A percentile compares a stretch with the other conserved stretches of the same genome.
Conservation (phyloP, 2,888 invertebrate genomes). For the Brachyopa scutellaris region DNA sequence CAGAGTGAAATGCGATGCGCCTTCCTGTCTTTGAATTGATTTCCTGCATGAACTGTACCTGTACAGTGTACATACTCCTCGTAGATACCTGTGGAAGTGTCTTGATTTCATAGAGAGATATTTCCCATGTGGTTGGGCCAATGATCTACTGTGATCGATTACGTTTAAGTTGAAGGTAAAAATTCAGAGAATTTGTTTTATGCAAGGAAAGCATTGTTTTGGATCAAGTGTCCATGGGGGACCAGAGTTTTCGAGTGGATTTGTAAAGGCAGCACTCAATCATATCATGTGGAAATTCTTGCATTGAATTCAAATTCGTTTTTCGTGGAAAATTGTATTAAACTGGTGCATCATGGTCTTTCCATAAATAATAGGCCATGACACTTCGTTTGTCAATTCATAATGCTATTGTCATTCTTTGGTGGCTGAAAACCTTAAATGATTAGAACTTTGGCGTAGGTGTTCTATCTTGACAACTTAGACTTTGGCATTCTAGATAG, state of each 20-base stretch:
- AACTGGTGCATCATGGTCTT: no score
- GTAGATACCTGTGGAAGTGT: background rate
- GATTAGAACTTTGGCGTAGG: no score
- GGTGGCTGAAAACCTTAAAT: no score
- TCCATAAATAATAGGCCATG: no score
- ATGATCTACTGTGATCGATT: conserved; percentile 52
- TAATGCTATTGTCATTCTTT: no score
- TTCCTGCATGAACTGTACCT: conserved; percentile 37
- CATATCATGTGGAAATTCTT: no score
- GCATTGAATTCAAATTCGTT: no score
- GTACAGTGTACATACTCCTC: background rate
- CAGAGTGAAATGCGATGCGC: conserved; percentile 60
- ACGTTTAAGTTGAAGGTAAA: conserved; percentile 26
- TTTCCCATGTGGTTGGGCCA: conserved; percentile 42
- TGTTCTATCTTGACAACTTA: no score
- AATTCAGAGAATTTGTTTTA: conserved; percentile 39
- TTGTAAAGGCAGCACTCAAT: no score
- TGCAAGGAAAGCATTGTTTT: background rate
- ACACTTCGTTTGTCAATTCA: no score
- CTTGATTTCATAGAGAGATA: conserved; percentile 14
- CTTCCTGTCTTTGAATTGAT: conserved; percentile 58
- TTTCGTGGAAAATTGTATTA: no score
- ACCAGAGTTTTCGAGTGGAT: background rate
- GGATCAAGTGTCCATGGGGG: background rate
- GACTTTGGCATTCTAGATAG: no score